Base-by-base conservation (phyloP, 2,888 invertebrate genomes). In the Melikaiella ostensackeni region DNA sequence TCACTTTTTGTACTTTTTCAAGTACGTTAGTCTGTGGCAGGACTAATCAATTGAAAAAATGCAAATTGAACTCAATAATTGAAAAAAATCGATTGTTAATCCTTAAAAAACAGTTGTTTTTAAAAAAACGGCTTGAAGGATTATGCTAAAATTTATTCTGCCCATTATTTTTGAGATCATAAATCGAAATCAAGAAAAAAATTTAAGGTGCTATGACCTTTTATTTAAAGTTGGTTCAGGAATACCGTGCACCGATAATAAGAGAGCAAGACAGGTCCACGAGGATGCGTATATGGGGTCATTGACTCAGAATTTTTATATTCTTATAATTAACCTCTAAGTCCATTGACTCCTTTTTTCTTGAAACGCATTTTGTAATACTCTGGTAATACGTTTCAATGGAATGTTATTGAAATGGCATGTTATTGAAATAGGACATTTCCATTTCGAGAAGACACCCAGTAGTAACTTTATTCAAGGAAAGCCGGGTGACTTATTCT, bases 271-370 rank as follows among this genome's bases (percentile, higher is more conserved):
- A 50, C 50, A 50, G 70, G 50, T 70, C 46, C 66, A 70, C 13
- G 57, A 57, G 21, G 24, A 57, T 24, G 24, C 0, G 13, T 42
- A 42, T 70, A 42, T 70, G n/a, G 11, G 70, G 50, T 70, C 70
- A 50, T 11, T 70, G 70, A 70, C 70, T 30, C 9, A 27, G 46
- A 50, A 19, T 46, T 70, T 70, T 70, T 50, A 70, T n/a, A n/a
- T 33, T 70, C 50, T 50, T 46, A 70, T 2, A 70, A 33, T 70
- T 30, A 70, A 11, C 46, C 50, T 46, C n/a, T 8, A 21, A 38
- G 38, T 11, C 63, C 19, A 24, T 27, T n/a, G 27, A 16, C 27
- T 46, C 8, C 27, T 19, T 46, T n/a, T 46, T 46, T 50, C 9
- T n/a, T 30, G 6, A 64, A 64, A 13, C 27, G 3, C 11, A 42